These are phyloP conservation scores for Spialia ferax DNA, from an alignment of 2,888 invertebrate species.

Conservation along the genomic window DNA sequence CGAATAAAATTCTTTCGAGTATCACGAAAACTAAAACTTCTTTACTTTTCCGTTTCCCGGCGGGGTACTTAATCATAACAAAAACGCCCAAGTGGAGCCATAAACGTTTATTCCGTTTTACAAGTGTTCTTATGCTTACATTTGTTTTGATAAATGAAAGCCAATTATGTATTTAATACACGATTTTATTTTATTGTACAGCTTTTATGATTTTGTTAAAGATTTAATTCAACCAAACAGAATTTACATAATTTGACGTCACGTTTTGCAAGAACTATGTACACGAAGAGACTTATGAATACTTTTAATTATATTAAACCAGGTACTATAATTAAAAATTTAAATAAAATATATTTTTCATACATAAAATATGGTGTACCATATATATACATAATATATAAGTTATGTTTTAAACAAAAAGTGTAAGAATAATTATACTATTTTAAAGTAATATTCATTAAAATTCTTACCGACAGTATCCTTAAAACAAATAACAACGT, in stretches of 20 bases:
- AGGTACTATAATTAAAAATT: too few relatives aligned
- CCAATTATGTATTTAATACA: constrained; percentile 11
- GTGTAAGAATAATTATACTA: too few relatives aligned
- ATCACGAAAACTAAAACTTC: constrained; percentile 33
- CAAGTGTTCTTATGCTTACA: constrained; percentile 22
- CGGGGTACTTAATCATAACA: constrained; percentile 32
- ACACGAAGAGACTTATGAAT: neutral
- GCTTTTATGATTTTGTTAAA: neutral
- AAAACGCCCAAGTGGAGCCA: constrained; percentile 19
- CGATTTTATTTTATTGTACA: neutral
- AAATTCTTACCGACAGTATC: constrained; percentile 76
- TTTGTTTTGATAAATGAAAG: constrained; percentile 21
- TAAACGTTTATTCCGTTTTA: constrained; percentile 28
- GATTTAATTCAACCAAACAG: neutral
- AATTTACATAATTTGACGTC: neutral
- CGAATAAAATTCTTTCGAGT: constrained; percentile 3
- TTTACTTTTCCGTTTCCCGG: constrained; percentile 23
- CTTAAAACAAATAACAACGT: constrained; percentile 84
- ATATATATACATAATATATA: too few relatives aligned
- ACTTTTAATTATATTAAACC: too few relatives aligned
- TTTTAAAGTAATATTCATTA: too few relatives aligned
- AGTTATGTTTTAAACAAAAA: too few relatives aligned
- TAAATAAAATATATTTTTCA: too few relatives aligned
- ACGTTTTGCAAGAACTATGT: neutral
- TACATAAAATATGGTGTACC: neutral